These are phyloP conservation scores for Dione juno DNA, from an alignment of 2,888 invertebrate species.

Conservation along the genomic window DNA sequence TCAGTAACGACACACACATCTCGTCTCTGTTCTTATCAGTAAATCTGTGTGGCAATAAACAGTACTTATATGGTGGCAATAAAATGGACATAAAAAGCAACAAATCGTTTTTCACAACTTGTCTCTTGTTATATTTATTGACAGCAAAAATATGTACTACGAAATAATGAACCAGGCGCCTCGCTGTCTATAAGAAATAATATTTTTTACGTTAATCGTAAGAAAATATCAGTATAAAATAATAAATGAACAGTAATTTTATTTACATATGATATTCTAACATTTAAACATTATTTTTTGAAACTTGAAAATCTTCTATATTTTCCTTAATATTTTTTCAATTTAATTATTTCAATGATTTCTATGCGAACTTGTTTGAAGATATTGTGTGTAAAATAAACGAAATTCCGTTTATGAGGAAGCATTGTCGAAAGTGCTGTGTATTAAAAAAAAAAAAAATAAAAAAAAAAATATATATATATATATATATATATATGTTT, in stretches of 20 bases:
- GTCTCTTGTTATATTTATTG: not conserved
- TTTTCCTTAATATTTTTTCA: no score
- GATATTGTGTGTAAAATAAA: not conserved
- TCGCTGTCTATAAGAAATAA: conserved; percentile 1
- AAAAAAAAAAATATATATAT: not conserved
- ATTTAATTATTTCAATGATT: no score
- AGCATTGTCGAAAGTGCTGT: not conserved
- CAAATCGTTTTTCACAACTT: conserved; percentile 19
- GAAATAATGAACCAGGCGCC: conserved; percentile 23
- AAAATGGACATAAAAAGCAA: conserved; percentile 25
- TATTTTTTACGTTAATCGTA: conserved; percentile 4
- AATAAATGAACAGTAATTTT: not conserved
- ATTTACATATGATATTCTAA: not conserved
- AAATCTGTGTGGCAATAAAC: conserved; percentile 38
- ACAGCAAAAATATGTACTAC: not conserved
- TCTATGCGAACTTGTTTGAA: not conserved
- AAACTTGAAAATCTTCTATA: no score
- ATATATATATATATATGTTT: no score
- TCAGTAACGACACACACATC: conserved; percentile 37
- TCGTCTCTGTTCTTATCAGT: conserved; percentile 43
- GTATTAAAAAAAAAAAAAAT: no score
- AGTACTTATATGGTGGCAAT: conserved; percentile 25
- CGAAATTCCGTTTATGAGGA: not conserved
- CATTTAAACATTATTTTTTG: no score
- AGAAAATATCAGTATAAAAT: not conserved